These are phyloP conservation scores for Girardia tigrina DNA, from an alignment of 2,888 invertebrate genomes.

Conservation along the genomic window DNA sequence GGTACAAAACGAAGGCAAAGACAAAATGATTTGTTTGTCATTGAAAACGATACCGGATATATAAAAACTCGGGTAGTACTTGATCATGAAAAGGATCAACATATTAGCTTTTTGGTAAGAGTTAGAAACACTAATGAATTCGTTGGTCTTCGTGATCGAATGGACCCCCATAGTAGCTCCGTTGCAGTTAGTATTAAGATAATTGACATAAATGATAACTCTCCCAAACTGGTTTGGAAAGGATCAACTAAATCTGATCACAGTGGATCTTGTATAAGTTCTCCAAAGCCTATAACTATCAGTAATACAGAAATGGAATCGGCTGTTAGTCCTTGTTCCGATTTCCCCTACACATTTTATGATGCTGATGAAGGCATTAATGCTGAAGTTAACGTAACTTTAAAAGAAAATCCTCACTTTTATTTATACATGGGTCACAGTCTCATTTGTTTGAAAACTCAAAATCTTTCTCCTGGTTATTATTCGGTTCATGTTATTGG, in stretches of 20 bases:
- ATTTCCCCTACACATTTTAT: constrained; percentile 10
- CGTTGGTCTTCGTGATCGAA: not conserved
- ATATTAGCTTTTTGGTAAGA: not conserved
- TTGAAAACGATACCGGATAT: constrained; percentile 2
- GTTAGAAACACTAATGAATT: not conserved
- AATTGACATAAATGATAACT: not conserved
- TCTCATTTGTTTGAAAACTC: constrained; percentile 11
- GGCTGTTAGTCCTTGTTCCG: not conserved
- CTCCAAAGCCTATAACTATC: not conserved
- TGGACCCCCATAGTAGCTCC: not conserved
- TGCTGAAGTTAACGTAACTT: not conserved
- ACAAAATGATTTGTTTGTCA: not conserved
- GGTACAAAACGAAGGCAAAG: not conserved
- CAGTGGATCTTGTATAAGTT: not conserved
- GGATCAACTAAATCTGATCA: not conserved
- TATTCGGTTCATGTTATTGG: not conserved
- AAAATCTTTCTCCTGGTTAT: not conserved
- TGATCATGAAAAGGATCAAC: constrained; percentile 21
- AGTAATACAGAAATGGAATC: not conserved
- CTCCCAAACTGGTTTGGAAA: not conserved
- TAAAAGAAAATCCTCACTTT: constrained; percentile 7
- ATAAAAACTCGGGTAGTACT: not conserved
- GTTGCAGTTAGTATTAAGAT: not conserved
- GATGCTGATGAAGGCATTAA: not conserved
- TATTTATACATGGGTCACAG: not conserved